These are phyloP conservation scores for Pterocles orientalis DNA, from an alignment of 2,113 vertebrate genomes.

Conservation along the genomic window DNA sequence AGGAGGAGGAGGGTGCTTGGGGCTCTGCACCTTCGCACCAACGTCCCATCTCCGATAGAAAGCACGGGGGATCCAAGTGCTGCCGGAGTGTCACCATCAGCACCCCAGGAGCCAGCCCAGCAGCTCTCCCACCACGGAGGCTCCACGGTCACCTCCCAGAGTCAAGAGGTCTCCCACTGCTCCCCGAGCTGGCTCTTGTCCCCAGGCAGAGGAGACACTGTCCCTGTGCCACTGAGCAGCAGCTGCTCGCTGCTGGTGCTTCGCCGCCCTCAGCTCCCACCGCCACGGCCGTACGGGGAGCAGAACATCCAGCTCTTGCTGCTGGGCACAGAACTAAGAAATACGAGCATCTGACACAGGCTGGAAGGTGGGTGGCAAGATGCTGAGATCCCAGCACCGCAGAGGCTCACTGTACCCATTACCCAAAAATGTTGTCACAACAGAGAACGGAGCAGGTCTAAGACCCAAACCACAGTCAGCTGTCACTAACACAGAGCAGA, in stretches of 20 bases:
- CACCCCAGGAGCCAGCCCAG: neutral
- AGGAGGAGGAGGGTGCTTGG: neutral
- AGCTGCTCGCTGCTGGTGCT: neutral
- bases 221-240: neutral
- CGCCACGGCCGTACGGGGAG: neutral
- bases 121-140: neutral
- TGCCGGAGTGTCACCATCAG: neutral
- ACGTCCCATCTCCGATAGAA: neutral
- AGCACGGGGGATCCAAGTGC: fast-evolving
- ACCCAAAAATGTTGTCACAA: neutral
- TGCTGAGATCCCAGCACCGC: neutral
- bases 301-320: neutral
- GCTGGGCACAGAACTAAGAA: neutral
- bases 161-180: neutral
- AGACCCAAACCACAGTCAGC: neutral
- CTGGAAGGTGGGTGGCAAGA: neutral
- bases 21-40: neutral
- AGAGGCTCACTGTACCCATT: neutral
- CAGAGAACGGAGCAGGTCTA: neutral
- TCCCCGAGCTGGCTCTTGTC: neutral
- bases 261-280: neutral
- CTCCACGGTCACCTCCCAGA: fast-evolving
- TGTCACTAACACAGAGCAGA: neutral
- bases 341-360: fast-evolving
- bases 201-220: fast-evolving